These are phyloP conservation scores for Atrina japonica DNA, from an alignment of 2,888 invertebrate genomes.

Conservation along the genomic window DNA sequence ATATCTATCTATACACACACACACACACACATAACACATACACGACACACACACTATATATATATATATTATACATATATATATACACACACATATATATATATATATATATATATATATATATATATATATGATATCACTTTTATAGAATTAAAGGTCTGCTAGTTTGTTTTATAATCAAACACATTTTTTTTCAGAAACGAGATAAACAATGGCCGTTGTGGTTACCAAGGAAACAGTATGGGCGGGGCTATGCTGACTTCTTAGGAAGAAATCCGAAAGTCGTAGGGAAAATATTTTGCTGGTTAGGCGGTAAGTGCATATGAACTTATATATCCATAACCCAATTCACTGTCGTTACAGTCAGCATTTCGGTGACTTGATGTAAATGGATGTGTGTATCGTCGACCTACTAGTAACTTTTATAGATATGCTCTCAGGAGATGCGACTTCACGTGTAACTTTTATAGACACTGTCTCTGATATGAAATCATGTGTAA, in stretches of 20 bases:
- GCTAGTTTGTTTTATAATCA: too few species aligned
- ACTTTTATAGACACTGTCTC: too few species aligned
- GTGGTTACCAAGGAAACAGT: constrained; percentile 84
- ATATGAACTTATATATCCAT: not conserved
- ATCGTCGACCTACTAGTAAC: too few species aligned
- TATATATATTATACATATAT: too few species aligned
- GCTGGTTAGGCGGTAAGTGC: constrained; percentile 67
- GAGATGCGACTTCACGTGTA: too few species aligned
- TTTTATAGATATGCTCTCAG: too few species aligned
- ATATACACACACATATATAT: too few species aligned
- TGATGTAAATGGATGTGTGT: not conserved
- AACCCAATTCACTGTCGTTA: not conserved
- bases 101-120: too few species aligned
- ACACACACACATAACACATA: not conserved
- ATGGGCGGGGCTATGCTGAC: constrained; percentile 82
- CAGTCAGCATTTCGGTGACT: not conserved
- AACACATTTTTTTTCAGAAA: constrained; percentile 81
- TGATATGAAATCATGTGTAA: too few species aligned
- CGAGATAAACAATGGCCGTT: constrained; percentile 82
- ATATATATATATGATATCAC: too few species aligned
- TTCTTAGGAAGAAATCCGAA: constrained; percentile 75
- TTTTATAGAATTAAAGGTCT: too few species aligned
- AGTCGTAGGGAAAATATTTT: constrained; percentile 72
- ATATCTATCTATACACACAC: not conserved
- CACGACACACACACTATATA: too few species aligned